phyloP scores from a whole-genome alignment of 2,888 invertebrate genomes.

The Pyralis farinalis region DNA sequence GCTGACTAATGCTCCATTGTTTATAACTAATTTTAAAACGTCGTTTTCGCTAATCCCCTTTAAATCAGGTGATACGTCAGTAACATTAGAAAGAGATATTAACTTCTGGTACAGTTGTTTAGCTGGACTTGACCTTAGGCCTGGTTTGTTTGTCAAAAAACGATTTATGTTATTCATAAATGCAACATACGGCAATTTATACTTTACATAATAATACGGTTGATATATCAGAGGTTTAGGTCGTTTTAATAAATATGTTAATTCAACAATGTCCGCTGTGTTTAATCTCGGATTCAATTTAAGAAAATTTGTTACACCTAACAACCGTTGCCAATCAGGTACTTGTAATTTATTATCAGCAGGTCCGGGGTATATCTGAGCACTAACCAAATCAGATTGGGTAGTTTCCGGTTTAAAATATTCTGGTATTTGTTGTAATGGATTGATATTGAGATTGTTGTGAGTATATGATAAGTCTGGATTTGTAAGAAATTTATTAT shows the following conservation, averaged over 20 bases:
- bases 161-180: constrained; percentile 35
- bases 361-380: too few species aligned
- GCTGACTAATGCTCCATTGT: constrained; percentile 42
- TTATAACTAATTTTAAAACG: constrained; percentile 34
- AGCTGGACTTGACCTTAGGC: constrained; percentile 31
- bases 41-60: constrained; percentile 36
- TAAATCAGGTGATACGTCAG: constrained; percentile 40
- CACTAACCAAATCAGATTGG: not conserved
- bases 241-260: constrained; percentile 50
- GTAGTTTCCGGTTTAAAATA: not conserved
- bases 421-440: not conserved
- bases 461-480: not conserved
- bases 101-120: constrained; percentile 40
- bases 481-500: not conserved
- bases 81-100: constrained; percentile 33
- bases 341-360: not conserved
- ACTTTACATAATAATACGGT: constrained; percentile 54
- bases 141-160: constrained; percentile 31
- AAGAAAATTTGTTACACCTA: constrained; percentile 31
- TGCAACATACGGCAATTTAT: constrained; percentile 42
- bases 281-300: constrained; percentile 32
- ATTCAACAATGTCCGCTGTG: constrained; percentile 41
- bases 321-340: constrained; percentile 12
- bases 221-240: constrained; percentile 39
- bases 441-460: not conserved